Base-by-base conservation (phyloP, 2,797 vertebrate genomes). In the Enteromius radiatus region DNA sequence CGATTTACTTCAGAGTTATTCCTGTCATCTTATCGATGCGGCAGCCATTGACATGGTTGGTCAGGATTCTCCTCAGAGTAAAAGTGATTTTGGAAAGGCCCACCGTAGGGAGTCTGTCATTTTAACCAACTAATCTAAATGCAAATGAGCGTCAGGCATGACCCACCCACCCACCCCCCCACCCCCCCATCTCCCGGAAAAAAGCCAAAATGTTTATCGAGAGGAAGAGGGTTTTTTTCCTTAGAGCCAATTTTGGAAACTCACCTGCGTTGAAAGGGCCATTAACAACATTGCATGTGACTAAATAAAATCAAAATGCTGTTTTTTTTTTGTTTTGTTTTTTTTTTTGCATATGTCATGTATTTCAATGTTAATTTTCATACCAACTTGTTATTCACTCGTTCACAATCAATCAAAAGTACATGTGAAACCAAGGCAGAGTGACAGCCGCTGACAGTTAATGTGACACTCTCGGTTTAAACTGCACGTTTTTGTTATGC, bases 41-140 rank as follows among this genome's bases (percentile, higher is more conserved):
- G 67, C 45, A 33, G 36, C 78, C 82, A 76, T 83, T 82, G 67
- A 84, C 69, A 61, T 64, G 80, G 59, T 74, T 69, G 43, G 77
- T 65, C 80, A 70, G 81, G 84, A 81, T 33, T 79, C 78, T 74
- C 63, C 65, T 82, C 61, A 67, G 61, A 84, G 68, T 61, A 79
- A 83, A 78, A 83, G 73, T 38, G 73, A 61, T 83, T 83, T 83
- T 80, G 84, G 79, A 80, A 80, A 68, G 45, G 26, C 68, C 59
- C 76, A 75, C 82, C 47, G 41, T 31, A 36, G 80, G 82, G 68
- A 85, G 56, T 80, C 80, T 83, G 47, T 76, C n/a, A 43, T 75
- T 83, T 86, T 87, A 84, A 84, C 82, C 83, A 86, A 80, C 80
- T 86, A 77, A 83, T 87, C 88, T 87, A 88, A 88, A 88, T 88